Conservation (phyloP, 2,888 invertebrate species). For the Strigamia transsilvanica region DNA sequence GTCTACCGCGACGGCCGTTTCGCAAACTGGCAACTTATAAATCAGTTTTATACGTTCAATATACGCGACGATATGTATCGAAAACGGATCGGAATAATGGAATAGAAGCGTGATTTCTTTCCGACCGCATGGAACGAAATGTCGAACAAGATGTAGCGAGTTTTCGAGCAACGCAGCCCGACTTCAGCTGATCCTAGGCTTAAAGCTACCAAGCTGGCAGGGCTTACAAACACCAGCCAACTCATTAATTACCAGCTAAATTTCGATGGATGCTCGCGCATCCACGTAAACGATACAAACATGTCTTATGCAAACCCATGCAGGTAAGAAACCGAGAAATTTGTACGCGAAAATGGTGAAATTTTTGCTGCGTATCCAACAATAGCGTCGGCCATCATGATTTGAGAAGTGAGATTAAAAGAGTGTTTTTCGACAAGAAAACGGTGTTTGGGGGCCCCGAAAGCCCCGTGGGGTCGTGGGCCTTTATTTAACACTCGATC, state of each 20-base stretch:
- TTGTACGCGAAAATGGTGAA: not conserved
- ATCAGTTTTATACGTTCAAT: not conserved
- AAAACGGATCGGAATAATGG: not conserved
- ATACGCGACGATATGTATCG: not conserved
- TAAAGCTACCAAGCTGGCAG: conserved; percentile 42
- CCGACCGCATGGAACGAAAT: conserved; percentile 11
- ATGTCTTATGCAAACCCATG: conserved; percentile 49
- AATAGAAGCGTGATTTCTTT: not conserved
- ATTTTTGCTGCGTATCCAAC: conserved; percentile 52
- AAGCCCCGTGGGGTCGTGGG: not conserved
- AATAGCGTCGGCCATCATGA: conserved; percentile 53
- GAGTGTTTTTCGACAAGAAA: not conserved
- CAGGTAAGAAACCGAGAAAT: conserved; percentile 22
- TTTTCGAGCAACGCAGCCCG: conserved; percentile 20
- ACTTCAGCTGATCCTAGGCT: conserved; percentile 44
- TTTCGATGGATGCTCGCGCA: conserved; percentile 31
- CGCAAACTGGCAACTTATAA: conserved; percentile 26
- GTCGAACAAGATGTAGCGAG: conserved; percentile 40
- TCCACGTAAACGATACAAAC: not conserved
- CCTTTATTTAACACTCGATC: not conserved
- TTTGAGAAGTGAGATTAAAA: conserved; percentile 21
- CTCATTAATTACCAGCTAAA: conserved; percentile 19
- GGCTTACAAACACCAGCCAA: not conserved
- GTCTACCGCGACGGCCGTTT: conserved; percentile 37
- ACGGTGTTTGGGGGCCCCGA: not conserved